These are phyloP conservation scores for Catostomus latipinnis DNA, from an alignment of 2,797 vertebrate species.

Conservation along the genomic window DNA sequence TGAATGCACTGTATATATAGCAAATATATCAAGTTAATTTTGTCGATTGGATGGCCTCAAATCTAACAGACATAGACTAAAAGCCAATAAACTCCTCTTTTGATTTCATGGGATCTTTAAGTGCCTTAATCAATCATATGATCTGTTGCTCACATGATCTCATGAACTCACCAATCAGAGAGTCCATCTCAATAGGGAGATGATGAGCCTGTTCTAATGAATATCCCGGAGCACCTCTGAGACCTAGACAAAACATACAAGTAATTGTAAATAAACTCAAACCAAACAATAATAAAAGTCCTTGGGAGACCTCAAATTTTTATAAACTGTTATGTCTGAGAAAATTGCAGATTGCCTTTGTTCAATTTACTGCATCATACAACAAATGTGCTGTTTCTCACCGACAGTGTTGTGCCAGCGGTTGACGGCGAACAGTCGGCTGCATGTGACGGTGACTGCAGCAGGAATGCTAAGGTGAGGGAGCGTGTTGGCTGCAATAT, in stretches of 20 bases:
- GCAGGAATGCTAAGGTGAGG: conserved; percentile 93
- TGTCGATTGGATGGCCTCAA: no score
- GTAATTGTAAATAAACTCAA: not conserved
- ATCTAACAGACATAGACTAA: no score
- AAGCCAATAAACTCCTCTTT: no score
- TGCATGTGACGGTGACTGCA: conserved; percentile 96
- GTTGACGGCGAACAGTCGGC: conserved; percentile 94
- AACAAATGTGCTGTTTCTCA: conserved; percentile 66
- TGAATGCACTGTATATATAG: no score
- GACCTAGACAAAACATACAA: conserved; percentile 75
- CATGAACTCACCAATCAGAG: conserved; percentile 87
- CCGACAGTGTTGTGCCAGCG: conserved; percentile 98
- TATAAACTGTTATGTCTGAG: not conserved
- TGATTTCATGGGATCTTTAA: not conserved
- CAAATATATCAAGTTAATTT: no score
- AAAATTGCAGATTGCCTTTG: not conserved
- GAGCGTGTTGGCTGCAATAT: conserved; percentile 94
- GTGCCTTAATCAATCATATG: not conserved
- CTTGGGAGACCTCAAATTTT: not conserved
- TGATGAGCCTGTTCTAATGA: conserved; percentile 98
- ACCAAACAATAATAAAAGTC: not conserved
- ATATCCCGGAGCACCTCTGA: conserved; percentile 95
- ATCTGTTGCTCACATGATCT: not conserved
- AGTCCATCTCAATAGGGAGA: conserved; percentile 99
- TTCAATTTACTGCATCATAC: no score